These are phyloP conservation scores for Hololepta plana DNA, from an alignment of 2,888 invertebrate genomes.

Conservation along the genomic window DNA sequence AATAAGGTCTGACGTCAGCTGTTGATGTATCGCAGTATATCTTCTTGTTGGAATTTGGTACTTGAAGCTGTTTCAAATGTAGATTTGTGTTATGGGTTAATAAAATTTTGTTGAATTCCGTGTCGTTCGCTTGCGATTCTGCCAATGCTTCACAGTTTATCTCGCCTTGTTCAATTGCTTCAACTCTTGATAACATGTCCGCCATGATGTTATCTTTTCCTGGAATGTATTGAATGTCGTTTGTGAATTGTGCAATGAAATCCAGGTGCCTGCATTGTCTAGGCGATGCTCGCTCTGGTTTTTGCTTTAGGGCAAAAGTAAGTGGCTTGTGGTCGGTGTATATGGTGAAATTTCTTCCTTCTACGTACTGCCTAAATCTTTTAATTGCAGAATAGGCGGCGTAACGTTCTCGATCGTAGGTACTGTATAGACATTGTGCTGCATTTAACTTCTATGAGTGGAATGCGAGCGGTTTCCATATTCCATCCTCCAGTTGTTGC, in stretches of 20 bases:
- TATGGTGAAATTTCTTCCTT: constrained; percentile 9
- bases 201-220: constrained; percentile 9
- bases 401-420: constrained; percentile 8
- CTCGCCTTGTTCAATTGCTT: too few relatives aligned
- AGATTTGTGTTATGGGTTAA: too few relatives aligned
- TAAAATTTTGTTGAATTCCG: too few relatives aligned
- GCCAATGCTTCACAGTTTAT: too few relatives aligned
- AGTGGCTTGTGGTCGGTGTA: constrained; percentile 8
- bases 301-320: constrained; percentile 6
- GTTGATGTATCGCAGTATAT: too few relatives aligned
- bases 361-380: constrained; percentile 5
- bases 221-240: constrained; percentile 5
- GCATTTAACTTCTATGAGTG: constrained; percentile 18
- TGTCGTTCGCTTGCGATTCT: too few relatives aligned
- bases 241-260: constrained; percentile 7
- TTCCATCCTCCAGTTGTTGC: constrained; percentile 15
- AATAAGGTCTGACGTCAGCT: too few relatives aligned
- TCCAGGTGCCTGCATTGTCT: constrained; percentile 7
- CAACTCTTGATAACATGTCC: constrained; percentile 5
- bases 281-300: constrained; percentile 5
- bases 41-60: too few relatives aligned
- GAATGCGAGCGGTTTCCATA: constrained; percentile 20
- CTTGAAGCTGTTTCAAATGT: too few relatives aligned
- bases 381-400: constrained; percentile 8
- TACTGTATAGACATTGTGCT: constrained; percentile 14